Conservation (phyloP, 2,888 invertebrate genomes). For the Eretmocerus hayati region DNA sequence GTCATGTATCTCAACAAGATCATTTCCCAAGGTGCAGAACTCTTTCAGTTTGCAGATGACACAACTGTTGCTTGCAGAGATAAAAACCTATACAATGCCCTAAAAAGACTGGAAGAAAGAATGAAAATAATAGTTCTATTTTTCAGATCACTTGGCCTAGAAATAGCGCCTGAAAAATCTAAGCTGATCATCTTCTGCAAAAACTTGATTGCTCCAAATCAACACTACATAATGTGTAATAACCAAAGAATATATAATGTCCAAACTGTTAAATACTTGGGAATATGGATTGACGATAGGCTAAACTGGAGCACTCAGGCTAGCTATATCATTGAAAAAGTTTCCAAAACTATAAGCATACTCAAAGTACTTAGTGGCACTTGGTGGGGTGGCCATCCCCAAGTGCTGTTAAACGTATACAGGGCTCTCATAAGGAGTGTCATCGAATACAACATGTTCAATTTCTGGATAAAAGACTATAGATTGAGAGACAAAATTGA, state of each 20-base stretch:
- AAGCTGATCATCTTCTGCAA: slow-evolving; percentile 2
- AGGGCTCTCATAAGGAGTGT: slow-evolving; percentile 1
- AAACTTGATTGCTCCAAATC: background rate
- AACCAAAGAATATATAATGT: background rate
- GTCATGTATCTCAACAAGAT: too few relatives aligned
- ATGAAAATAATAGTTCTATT: background rate
- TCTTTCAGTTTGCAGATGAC: slow-evolving; percentile 10
- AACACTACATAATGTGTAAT: background rate
- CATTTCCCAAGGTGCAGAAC: too few relatives aligned
- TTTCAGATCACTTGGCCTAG: background rate
- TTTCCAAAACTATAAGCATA: background rate
- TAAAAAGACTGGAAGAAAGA: background rate
- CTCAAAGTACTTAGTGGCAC: slow-evolving; percentile 4
- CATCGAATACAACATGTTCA: background rate
- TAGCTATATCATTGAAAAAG: background rate
- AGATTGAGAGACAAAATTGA: background rate
- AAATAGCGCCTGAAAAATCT: background rate
- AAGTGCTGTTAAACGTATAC: background rate
- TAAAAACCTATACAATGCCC: background rate
- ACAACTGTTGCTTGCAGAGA: background rate
- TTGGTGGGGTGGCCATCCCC: slow-evolving; percentile 8
- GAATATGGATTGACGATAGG: background rate
- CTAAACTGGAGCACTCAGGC: background rate
- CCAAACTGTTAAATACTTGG: background rate
- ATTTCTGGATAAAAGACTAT: background rate